phyloP scores from a whole-genome alignment of 2,797 vertebrate genomes.

The Borostomias antarcticus region DNA sequence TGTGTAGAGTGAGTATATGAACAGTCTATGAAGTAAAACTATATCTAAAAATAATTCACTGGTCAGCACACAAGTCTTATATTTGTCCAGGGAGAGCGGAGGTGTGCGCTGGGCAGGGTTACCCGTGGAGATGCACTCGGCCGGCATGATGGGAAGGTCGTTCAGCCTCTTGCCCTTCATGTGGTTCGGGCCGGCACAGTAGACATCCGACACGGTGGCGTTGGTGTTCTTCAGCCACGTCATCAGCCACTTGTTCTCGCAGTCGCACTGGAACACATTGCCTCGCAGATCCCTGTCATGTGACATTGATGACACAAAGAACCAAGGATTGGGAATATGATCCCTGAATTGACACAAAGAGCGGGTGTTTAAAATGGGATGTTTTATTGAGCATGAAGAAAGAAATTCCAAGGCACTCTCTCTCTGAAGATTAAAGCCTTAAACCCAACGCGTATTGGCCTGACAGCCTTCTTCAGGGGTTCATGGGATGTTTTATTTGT shows the following conservation, averaged over 20 bases:
- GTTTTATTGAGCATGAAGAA: too few species aligned
- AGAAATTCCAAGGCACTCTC: too few species aligned
- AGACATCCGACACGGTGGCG: slow-evolving; percentile 91
- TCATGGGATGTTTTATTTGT: too few species aligned
- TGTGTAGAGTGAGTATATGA: too few species aligned
- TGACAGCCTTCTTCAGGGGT: too few species aligned
- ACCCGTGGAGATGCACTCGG: slow-evolving; percentile 93
- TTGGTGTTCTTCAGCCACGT: slow-evolving; percentile 97
- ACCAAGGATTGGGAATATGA: slow-evolving; percentile 3
- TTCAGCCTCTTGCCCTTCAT: slow-evolving; percentile 94
- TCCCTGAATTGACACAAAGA: not conserved
- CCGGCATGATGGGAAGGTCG: slow-evolving; percentile 86
- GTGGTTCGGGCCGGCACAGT: slow-evolving; percentile 88
- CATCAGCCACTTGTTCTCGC: slow-evolving; percentile 97
- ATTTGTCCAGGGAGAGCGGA: not conserved
- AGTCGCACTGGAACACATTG: slow-evolving; percentile 94
- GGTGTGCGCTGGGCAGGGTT: slow-evolving; percentile 24
- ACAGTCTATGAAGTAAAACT: too few species aligned
- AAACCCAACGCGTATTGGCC: too few species aligned
- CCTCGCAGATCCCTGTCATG: slow-evolving; percentile 89
- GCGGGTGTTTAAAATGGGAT: not conserved
- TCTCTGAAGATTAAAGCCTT: too few species aligned
- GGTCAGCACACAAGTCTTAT: too few species aligned
- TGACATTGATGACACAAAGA: not conserved
- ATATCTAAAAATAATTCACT: too few species aligned